Percentiles rank a stretch among this genome's conserved stretches.
phyloP scores from a whole-genome alignment of 2,113 vertebrate genomes.

The Scytalopus superciliaris region DNA sequence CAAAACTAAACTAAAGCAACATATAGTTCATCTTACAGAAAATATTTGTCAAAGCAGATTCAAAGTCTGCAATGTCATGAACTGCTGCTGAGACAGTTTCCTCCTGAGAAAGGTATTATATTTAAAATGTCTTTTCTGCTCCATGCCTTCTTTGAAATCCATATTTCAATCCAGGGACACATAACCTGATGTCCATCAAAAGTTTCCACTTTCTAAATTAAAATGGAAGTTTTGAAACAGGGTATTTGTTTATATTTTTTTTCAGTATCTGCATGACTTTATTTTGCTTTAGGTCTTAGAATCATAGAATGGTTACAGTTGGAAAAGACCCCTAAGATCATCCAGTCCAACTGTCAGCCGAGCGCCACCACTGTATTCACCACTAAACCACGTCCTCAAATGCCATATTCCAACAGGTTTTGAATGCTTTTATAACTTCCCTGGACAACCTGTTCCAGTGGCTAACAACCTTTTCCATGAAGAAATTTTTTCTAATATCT shows the following conservation, averaged over 20 bases:
- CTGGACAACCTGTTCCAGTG: neutral
- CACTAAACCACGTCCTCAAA: no score
- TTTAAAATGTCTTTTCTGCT: constrained; percentile 31
- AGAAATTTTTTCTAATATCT: accelerated
- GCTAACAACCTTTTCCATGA: neutral
- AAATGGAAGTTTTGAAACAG: neutral
- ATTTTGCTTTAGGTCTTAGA: neutral
- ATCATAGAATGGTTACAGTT: accelerated
- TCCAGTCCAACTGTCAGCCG: neutral
- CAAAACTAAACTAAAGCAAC: neutral
- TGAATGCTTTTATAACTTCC: neutral
- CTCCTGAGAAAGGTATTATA: neutral
- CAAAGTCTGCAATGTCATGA: constrained; percentile 38
- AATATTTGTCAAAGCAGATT: constrained; percentile 49
- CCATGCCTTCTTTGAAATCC: neutral
- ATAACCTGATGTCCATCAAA: neutral
- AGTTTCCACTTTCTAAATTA: neutral
- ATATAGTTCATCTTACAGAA: constrained; percentile 14
- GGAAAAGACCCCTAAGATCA: neutral
- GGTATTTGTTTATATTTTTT: neutral
- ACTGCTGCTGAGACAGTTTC: constrained; percentile 2
- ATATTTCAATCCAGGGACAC: neutral
- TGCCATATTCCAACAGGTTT: neutral
- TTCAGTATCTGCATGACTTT: neutral
- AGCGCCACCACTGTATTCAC: no score